Conservation (phyloP, 2,113 vertebrate genomes). For the Nestor notabilis region DNA sequence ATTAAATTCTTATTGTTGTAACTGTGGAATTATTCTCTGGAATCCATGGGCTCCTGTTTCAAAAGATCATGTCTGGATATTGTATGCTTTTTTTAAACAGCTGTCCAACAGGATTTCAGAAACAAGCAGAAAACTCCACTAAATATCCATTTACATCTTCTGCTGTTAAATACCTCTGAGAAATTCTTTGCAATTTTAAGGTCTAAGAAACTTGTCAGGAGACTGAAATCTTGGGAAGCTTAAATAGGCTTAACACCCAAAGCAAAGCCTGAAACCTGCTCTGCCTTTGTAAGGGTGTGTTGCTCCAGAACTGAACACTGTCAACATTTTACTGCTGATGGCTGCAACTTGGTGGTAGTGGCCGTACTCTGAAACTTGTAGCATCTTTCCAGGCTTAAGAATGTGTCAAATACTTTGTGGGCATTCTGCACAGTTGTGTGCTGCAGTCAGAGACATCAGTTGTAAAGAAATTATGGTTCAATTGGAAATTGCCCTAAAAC, state of each 20-base stretch:
- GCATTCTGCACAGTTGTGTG: accelerated
- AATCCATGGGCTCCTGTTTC: not conserved
- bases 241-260: not conserved
- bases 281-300: not conserved
- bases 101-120: not conserved
- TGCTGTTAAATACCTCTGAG: not conserved
- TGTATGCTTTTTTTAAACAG: not conserved
- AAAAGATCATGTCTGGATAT: not conserved
- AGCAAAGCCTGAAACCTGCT: not conserved
- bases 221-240: not conserved
- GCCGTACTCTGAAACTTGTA: not conserved
- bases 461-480: not conserved
- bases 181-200: not conserved
- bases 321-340: not conserved
- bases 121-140: not conserved
- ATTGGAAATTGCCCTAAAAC: not conserved
- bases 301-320: not conserved
- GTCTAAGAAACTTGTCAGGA: not conserved
- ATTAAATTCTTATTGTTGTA: not conserved
- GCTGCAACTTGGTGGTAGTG: not conserved
- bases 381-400: not conserved
- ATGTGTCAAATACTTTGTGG: not conserved
- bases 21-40: not conserved
- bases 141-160: not conserved
- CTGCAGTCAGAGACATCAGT: not conserved